Conservation (phyloP, 2,888 invertebrate genomes). For the Acholoe squamosa region DNA sequence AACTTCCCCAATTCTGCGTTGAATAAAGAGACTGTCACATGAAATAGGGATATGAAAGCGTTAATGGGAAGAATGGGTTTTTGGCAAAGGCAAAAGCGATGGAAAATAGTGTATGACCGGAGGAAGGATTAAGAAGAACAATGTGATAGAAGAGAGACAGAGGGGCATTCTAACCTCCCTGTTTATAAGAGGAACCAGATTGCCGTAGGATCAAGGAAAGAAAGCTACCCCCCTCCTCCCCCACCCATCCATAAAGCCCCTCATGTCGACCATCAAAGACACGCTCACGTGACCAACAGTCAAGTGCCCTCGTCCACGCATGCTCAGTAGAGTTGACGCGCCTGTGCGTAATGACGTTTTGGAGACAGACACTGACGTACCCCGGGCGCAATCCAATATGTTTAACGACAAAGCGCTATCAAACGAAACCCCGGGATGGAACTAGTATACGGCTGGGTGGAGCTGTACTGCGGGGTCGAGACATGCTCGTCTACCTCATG, state of each 20-base stretch:
- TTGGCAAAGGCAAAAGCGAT: too few relatives aligned
- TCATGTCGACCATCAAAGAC: slow-evolving; percentile 12
- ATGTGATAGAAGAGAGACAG: background rate
- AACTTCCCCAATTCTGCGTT: too few relatives aligned
- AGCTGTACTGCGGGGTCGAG: background rate
- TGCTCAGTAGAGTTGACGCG: background rate
- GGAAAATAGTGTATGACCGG: too few relatives aligned
- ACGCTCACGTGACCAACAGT: slow-evolving; percentile 7
- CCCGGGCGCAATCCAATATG: slow-evolving; percentile 47
- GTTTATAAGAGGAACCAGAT: background rate
- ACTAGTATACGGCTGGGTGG: background rate
- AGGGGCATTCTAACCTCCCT: background rate
- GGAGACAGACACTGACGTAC: background rate
- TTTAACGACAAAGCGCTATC: slow-evolving; percentile 47
- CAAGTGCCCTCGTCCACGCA: slow-evolving; percentile 23
- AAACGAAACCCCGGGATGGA: background rate
- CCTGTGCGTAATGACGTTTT: slow-evolving; percentile 26
- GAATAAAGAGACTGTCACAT: too few relatives aligned
- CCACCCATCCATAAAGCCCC: background rate
- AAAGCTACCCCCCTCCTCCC: background rate
- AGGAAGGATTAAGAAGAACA: too few relatives aligned
- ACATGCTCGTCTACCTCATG: background rate
- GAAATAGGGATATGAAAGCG: too few relatives aligned
- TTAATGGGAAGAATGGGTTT: too few relatives aligned
- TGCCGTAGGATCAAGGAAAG: background rate